These are phyloP conservation scores for Drosophila limbata DNA, from an alignment of 2,888 invertebrate genomes.

Conservation along the genomic window DNA sequence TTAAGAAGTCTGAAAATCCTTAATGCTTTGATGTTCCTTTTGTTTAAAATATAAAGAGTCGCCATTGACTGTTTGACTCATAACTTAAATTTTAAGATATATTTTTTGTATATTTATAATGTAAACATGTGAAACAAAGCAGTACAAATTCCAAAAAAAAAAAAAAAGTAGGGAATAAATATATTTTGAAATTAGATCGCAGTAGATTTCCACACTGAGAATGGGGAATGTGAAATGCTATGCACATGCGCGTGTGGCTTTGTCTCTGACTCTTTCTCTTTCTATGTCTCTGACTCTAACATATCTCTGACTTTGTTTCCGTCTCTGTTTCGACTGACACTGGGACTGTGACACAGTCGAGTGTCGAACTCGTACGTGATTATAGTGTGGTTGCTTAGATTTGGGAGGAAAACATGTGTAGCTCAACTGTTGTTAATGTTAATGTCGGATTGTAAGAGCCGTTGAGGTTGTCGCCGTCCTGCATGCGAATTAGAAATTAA, in stretches of 20 bases:
- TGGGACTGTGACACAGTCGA: conserved; percentile 18
- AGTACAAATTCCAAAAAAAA: not conserved
- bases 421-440: conserved; percentile 82
- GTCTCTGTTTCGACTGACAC: not conserved
- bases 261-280: not conserved
- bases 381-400: conserved; percentile 76
- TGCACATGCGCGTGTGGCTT: conserved; percentile 26
- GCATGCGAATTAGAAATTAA: conserved; percentile 84
- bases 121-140: not conserved
- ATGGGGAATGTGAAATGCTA: conserved; percentile 23
- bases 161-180: not conserved
- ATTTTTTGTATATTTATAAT: not conserved
- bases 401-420: conserved; percentile 83
- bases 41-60: not conserved
- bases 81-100: not conserved
- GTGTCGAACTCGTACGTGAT: conserved; percentile 79
- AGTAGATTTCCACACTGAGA: not conserved
- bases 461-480: conserved; percentile 66
- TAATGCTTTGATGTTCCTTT: not conserved
- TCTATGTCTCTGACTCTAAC: not conserved
- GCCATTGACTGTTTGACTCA: not conserved
- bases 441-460: conserved; percentile 62
- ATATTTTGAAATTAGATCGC: not conserved
- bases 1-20: not conserved
- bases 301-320: not conserved